A percentile compares a stretch with the other conserved stretches of the same genome.
Evolutionary conservation across 2,113 vertebrate species (phyloP).

Genomic region (Plecturocebus donacophilus): DNA sequence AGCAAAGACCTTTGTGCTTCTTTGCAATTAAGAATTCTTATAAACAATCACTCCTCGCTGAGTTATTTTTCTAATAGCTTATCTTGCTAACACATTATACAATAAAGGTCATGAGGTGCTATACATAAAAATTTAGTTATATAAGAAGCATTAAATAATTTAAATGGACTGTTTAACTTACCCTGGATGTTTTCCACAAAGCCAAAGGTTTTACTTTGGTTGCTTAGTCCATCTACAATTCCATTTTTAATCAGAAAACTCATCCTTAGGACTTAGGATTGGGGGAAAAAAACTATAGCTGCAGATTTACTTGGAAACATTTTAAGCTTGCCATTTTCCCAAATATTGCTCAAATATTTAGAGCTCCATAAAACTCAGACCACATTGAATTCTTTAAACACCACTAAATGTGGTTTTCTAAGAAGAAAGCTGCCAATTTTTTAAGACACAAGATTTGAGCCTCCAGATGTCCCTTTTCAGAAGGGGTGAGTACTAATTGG

Average conservation of each 20-base stretch:
- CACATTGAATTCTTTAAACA: conserved; percentile 19
- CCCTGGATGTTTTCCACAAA: not conserved
- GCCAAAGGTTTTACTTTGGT: not conserved
- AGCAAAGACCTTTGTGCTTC: not conserved
- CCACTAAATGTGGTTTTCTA: conserved; percentile 55
- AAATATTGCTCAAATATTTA: conserved; percentile 29
- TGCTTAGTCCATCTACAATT: not conserved
- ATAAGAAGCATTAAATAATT: conserved; percentile 55
- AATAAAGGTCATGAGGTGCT: conserved; percentile 26
- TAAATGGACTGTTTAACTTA: conserved; percentile 29
- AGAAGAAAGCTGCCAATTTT: conserved; percentile 51
- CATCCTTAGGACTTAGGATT: not conserved
- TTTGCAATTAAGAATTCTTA: conserved; percentile 55
- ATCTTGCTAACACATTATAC: conserved; percentile 49
- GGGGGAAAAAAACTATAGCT: not conserved
- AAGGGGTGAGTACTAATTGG: conserved; percentile 45
- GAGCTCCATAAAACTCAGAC: conserved; percentile 50
- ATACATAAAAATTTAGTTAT: conserved; percentile 40
- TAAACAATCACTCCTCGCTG: not conserved
- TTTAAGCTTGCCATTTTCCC: not conserved
- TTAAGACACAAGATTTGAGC: conserved; percentile 43
- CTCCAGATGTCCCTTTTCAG: conserved; percentile 51
- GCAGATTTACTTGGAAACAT: conserved; percentile 10
- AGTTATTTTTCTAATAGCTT: conserved; percentile 65
- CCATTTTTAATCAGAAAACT: not conserved